Conservation (phyloP, 2,797 vertebrate genomes). For the Rhadinocentrus ornatus region DNA sequence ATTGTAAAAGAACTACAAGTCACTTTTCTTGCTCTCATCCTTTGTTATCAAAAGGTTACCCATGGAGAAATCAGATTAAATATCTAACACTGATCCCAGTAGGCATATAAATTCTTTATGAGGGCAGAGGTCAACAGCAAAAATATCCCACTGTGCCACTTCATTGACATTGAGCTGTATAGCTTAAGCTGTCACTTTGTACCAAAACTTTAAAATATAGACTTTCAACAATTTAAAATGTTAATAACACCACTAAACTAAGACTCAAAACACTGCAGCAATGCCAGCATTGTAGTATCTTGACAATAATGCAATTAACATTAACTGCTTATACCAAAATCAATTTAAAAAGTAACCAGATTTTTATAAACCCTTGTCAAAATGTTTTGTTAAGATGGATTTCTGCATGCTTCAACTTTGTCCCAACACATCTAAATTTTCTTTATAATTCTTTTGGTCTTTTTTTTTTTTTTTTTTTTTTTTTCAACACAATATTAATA, state of each 20-base stretch:
- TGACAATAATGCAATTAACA: constrained; percentile 6
- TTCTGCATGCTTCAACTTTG: neutral
- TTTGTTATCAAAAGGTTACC: constrained; percentile 49
- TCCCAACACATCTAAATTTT: too few species aligned
- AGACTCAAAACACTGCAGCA: neutral
- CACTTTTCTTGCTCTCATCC: constrained; percentile 26
- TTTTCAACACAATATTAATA: neutral
- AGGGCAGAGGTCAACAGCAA: constrained; percentile 64
- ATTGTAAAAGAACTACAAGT: constrained; percentile 43
- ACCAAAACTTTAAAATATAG: constrained; percentile 17
- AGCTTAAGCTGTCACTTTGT: constrained; percentile 36
- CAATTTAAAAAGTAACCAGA: neutral
- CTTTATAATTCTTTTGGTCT: neutral
- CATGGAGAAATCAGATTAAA: constrained; percentile 43
- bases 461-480: neutral
- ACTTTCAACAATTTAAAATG: constrained; percentile 16
- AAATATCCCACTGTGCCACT: constrained; percentile 42
- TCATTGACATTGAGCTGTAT: constrained; percentile 49
- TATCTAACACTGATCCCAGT: constrained; percentile 57
- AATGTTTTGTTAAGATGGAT: neutral
- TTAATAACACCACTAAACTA: constrained; percentile 9
- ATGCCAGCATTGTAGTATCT: constrained; percentile 7
- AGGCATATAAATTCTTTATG: constrained; percentile 70
- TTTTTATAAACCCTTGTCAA: constrained; percentile 18
- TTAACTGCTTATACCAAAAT: constrained; percentile 13